Evolutionary conservation across 2,888 invertebrate genomes (phyloP).

Genomic region (Linyphia triangularis): DNA sequence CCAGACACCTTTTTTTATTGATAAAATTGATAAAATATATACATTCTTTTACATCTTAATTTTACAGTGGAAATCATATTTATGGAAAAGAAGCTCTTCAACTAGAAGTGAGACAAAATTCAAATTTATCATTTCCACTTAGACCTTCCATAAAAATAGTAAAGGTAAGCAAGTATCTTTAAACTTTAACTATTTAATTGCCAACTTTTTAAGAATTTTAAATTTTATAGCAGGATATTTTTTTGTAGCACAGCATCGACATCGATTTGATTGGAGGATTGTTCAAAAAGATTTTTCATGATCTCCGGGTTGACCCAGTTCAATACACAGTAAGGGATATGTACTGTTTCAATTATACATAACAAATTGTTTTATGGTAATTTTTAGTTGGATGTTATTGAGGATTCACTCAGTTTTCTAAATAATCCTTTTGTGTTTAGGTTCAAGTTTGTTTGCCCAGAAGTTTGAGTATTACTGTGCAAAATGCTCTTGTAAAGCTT

Average conservation of each 20-base stretch:
- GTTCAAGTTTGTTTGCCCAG: slow-evolving; percentile 80
- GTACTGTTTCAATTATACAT: too few species aligned
- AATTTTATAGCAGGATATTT: slow-evolving; percentile 2
- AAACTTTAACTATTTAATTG: slow-evolving; percentile 4
- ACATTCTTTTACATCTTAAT: neutral
- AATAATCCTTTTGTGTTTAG: slow-evolving; percentile 22
- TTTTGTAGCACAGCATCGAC: slow-evolving; percentile 80
- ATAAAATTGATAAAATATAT: neutral
- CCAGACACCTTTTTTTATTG: neutral
- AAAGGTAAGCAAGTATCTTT: slow-evolving; percentile 79
- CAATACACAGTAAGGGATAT: slow-evolving; percentile 80
- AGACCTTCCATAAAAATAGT: slow-evolving; percentile 81
- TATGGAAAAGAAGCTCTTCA: slow-evolving; percentile 81
- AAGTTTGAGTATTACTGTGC: slow-evolving; percentile 80
- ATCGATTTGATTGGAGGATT: slow-evolving; percentile 81
- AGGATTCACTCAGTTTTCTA: too few species aligned
- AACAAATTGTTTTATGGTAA: neutral
- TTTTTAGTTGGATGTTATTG: neutral
- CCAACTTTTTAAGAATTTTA: neutral
- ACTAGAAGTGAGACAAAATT: slow-evolving; percentile 80
- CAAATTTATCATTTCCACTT: slow-evolving; percentile 80
- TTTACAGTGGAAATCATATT: slow-evolving; percentile 77
- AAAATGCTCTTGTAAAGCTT: slow-evolving; percentile 80
- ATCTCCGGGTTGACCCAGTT: slow-evolving; percentile 81
- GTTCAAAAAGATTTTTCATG: slow-evolving; percentile 81